Base-by-base conservation (phyloP, 2,888 invertebrate genomes). In the Lordiphosa andalusiaca region DNA sequence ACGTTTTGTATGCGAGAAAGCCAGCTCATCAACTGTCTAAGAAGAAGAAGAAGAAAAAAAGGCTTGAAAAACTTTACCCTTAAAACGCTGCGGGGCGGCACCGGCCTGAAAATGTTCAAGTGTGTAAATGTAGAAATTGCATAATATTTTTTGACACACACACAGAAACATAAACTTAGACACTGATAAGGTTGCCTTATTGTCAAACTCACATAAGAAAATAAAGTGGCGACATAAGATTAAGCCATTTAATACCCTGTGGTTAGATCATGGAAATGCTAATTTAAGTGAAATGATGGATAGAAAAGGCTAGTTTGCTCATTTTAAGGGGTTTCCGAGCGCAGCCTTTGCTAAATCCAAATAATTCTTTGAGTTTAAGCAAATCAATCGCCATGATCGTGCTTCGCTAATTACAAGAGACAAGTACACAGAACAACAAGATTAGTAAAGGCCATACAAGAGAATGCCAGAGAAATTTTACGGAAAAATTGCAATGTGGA, bases 91-190 rank as follows among this genome's bases (percentile, higher is more conserved):
- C 63, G 60, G 71, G 77, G 54, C 64, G 46, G 54, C 64, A n/a
- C n/a, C n/a, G 46, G 58, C 64, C 61, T 50, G 53, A 71, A 67
- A 73, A 64, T 60, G 67, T 52, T 60, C 57, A 55, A 64, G 69
- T 82, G 61, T 66, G 53, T 65, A 80, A 69, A 67, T 70, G 80
- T 74, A 66, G 69, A 84, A 80, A 80, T 81, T 80, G 77, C 81
- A 84, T 77, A 80, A 84, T 74, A 81, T 81, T 80, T 84, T 59
- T 63, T 51, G 49, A 49, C 39, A 44, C 66, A 40, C 60, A 55
- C 60, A 53, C 23, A 48, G 39, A 53, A 44, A 36, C 33, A 59
- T 12, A 25, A 25, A 25, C 25, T 21, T 52, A 49, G 40, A 46
- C 46, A 48, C 47, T 40, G 44, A 44, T 36, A 48, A 12, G 41